Percentiles rank a stretch among this genome's conserved stretches.
phyloP scores from a whole-genome alignment of 2,113 vertebrate species.

The Phaethornis superciliosus region DNA sequence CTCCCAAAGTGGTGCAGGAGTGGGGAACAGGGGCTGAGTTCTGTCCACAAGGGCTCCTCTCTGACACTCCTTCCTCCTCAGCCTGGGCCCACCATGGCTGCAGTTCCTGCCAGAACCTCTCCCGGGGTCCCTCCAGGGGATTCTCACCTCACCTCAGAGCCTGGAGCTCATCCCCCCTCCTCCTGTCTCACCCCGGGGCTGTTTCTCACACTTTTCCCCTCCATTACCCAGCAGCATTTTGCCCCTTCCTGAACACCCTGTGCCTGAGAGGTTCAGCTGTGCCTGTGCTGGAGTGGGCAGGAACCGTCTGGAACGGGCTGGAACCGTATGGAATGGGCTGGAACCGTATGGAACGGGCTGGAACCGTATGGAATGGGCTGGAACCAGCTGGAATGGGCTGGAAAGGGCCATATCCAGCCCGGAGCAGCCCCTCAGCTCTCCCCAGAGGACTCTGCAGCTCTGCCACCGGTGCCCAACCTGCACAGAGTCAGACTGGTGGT shows the following conservation, averaged over 20 bases:
- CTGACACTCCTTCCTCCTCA: background rate
- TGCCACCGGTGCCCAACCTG: rapidly evolving
- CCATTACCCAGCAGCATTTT: background rate
- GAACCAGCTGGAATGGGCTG: background rate
- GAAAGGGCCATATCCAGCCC: rapidly evolving
- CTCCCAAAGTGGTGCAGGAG: rapidly evolving
- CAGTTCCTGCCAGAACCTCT: background rate
- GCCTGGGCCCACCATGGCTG: background rate
- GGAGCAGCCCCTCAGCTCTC: background rate
- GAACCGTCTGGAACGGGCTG: no score
- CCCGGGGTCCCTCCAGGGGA: background rate
- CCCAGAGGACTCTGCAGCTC: background rate
- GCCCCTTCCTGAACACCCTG: background rate
- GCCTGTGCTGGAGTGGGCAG: background rate
- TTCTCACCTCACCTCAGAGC: rapidly evolving
- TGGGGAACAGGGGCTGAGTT: no score
- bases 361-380: no score
- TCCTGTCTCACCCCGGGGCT: background rate
- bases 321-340: background rate
- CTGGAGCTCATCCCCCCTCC: no score
- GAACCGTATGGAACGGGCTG: no score
- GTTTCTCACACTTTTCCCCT: background rate
- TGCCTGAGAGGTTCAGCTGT: background rate
- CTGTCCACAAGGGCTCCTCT: rapidly evolving
- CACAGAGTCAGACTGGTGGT: rapidly evolving